Conservation (phyloP, 2,888 invertebrate species). For the Microctonus aethiopoides region DNA sequence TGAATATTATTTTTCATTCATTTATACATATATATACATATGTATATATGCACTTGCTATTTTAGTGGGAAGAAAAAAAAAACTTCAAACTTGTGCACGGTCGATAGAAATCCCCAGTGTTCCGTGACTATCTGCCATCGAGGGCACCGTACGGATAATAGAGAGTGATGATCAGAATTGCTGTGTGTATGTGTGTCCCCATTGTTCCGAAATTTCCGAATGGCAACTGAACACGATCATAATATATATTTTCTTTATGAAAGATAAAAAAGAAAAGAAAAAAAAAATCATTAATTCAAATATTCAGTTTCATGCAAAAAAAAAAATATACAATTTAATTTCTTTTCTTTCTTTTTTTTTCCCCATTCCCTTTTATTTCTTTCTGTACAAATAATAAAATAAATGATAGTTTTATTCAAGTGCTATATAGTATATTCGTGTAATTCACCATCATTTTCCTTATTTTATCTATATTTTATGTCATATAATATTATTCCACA, state of each 20-base stretch:
- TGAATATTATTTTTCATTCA: too few species aligned
- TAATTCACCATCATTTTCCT: background rate
- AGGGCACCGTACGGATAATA: background rate
- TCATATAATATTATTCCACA: background rate
- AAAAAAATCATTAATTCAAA: background rate
- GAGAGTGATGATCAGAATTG: background rate
- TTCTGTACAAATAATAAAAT: background rate
- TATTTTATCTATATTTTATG: background rate
- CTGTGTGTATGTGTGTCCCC: background rate
- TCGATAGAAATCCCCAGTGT: background rate
- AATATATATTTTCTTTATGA: background rate
- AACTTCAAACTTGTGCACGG: background rate
- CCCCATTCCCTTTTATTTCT: background rate
- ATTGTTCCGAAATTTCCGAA: background rate
- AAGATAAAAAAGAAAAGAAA: background rate
- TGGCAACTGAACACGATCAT: constrained; percentile 6
- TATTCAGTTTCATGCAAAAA: background rate
- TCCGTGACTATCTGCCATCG: background rate
- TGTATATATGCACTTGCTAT: background rate
- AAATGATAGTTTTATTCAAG: background rate
- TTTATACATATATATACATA: too few species aligned
- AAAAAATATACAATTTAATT: too few species aligned
- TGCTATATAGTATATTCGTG: background rate
- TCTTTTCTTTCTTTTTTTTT: too few species aligned
- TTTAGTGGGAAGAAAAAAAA: background rate